Base-by-base conservation (phyloP, 2,888 invertebrate species). In the Drosophila infuscata region DNA sequence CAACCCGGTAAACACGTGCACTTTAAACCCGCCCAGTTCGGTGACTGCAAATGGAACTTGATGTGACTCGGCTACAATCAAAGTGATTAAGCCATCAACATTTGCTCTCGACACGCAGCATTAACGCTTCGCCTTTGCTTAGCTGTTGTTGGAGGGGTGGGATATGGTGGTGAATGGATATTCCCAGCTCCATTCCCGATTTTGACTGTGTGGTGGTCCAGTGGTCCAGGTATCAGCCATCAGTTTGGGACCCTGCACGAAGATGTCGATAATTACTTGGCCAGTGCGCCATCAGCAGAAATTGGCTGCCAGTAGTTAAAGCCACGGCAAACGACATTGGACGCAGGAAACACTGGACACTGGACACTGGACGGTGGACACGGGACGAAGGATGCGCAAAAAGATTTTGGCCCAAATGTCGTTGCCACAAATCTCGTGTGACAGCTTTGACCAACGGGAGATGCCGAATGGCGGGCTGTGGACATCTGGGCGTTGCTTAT, bases 71-170 rank as follows among this genome's bases (percentile, higher is more conserved):
- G 64, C 70, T 79, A 36, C 76, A 78, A 77, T 79, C 81, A 79
- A 76, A 84, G 87, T 87, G 87, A 88, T 88, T 88, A 88, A 87
- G 87, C 77, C 87, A 88, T 88, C 89, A 88, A 88, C 84, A 86
- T 86, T 87, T 88, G 81, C 82, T 70, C 80, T 77, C 80, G 88
- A 89, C 87, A 88, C 87, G 87, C 81, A 84, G 89, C 87, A 89
- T 88, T 89, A 87, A 87, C 89, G 89, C 76, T 80, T 76, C 68
- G 69, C 54, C 70, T 62, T 69, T 46, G 48, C 71, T 69, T 59
- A 70, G 66, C 29, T 53, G 2, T 25, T 25, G 25, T 25, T 25
- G 25, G 25, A 25, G 25, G 25, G n/a, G 38, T 30, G n/a, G 29
- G 32, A 20, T 35, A 1, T 25, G 20, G 20, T 25, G 36, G 29